Conservation (phyloP, 2,797 vertebrate genomes). For the Staurois parvus region DNA sequence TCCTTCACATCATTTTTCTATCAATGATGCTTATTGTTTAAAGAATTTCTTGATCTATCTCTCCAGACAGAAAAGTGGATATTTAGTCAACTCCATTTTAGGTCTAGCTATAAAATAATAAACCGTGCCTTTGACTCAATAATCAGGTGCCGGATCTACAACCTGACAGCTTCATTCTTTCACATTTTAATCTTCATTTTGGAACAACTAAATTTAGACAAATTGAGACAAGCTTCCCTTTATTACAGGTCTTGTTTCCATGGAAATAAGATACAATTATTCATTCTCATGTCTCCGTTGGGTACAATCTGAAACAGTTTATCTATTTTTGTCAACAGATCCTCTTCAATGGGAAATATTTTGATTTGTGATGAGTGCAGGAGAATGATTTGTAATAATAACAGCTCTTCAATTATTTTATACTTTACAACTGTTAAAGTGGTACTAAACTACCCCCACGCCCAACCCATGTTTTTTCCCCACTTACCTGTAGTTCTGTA, state of each 20-base stretch:
- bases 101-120: neutral
- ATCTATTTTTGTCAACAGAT: slow-evolving; percentile 72
- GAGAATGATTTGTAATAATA: slow-evolving; percentile 7
- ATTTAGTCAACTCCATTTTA: too few relatives aligned
- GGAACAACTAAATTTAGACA: slow-evolving; percentile 78
- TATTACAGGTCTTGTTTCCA: slow-evolving; percentile 75
- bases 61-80: too few relatives aligned
- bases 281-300: slow-evolving; percentile 80
- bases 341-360: slow-evolving; percentile 41
- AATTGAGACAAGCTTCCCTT: slow-evolving; percentile 73
- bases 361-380: slow-evolving; percentile 16
- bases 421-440: neutral
- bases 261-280: slow-evolving; percentile 82
- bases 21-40: too few relatives aligned
- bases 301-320: slow-evolving; percentile 77
- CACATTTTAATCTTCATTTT: slow-evolving; percentile 66
- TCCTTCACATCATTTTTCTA: too few relatives aligned
- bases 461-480: too few relatives aligned
- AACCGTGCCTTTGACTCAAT: neutral
- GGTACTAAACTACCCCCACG: neutral
- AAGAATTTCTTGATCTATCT: too few relatives aligned
- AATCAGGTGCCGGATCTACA: neutral
- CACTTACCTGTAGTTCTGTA: too few relatives aligned
- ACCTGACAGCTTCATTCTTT: neutral
- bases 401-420: neutral